phyloP scores from a whole-genome alignment of 2,113 vertebrate genomes.

The Calyptomena viridis region DNA sequence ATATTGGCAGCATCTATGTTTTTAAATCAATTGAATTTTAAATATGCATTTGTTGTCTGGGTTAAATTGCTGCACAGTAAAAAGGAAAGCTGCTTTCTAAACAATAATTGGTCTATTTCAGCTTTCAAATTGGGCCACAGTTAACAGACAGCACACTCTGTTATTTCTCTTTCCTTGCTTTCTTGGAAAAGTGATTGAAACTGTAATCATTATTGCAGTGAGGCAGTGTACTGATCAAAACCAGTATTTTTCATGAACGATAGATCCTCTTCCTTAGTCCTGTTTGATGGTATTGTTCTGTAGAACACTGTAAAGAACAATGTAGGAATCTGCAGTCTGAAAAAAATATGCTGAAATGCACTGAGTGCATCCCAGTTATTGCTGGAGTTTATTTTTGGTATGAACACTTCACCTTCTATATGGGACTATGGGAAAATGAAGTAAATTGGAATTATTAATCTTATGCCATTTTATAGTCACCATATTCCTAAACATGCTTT shows the following conservation, averaged over 20 bases:
- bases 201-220: background rate
- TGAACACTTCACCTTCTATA: background rate
- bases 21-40: constrained; percentile 8
- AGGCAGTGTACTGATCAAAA: background rate
- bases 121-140: constrained; percentile 25
- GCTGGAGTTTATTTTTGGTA: background rate
- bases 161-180: background rate
- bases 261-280: background rate
- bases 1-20: background rate
- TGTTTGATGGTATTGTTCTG: background rate
- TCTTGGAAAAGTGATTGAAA: background rate
- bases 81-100: constrained; percentile 7
- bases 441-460: background rate
- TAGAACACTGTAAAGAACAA: background rate
- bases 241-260: background rate
- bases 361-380: background rate
- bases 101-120: constrained; percentile 2
- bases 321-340: background rate
- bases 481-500: background rate
- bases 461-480: background rate
- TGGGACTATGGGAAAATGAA: background rate
- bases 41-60: constrained; percentile 21
- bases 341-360: background rate
- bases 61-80: background rate
- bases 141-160: background rate